phyloP scores from a whole-genome alignment of 2,797 vertebrate species.

The Otolemur crassicaudatus region DNA sequence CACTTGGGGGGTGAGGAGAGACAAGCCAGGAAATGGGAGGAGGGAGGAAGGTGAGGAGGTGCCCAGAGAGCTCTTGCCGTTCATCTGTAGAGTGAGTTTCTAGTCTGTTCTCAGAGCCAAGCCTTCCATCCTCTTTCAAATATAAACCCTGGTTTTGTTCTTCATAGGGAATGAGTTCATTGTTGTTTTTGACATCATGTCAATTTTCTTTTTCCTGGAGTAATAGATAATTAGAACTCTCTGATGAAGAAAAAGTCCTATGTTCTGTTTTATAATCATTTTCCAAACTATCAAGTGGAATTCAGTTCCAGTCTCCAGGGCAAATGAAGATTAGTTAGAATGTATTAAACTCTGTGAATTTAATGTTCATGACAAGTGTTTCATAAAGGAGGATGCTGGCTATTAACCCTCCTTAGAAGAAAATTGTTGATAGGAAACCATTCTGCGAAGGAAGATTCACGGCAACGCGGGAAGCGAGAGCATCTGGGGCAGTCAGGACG shows the following conservation, averaged over 20 bases:
- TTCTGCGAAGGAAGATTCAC: slow-evolving; percentile 62
- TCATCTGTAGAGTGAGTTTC: not conserved
- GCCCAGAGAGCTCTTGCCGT: not conserved
- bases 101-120: not conserved
- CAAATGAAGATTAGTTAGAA: slow-evolving; percentile 65
- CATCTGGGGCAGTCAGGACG: not conserved
- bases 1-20: not conserved
- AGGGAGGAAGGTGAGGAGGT: not conserved
- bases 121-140: slow-evolving; percentile 11
- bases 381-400: slow-evolving; percentile 33
- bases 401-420: slow-evolving; percentile 26
- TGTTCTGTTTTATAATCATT: slow-evolving; percentile 63
- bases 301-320: slow-evolving; percentile 54
- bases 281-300: slow-evolving; percentile 66
- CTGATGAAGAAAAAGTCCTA: slow-evolving; percentile 33
- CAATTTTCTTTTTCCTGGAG: not conserved
- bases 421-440: slow-evolving; percentile 62
- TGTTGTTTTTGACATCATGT: slow-evolving; percentile 53
- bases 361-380: slow-evolving; percentile 64
- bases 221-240: slow-evolving; percentile 60
- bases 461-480: not conserved
- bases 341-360: slow-evolving; percentile 59
- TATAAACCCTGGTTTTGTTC: slow-evolving; percentile 27
- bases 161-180: slow-evolving; percentile 17
- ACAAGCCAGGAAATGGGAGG: not conserved